Percentiles rank a stretch among this genome's conserved stretches.
Conservation (phyloP, 2,888 invertebrate genomes). For the Drosophila neutralis region DNA sequence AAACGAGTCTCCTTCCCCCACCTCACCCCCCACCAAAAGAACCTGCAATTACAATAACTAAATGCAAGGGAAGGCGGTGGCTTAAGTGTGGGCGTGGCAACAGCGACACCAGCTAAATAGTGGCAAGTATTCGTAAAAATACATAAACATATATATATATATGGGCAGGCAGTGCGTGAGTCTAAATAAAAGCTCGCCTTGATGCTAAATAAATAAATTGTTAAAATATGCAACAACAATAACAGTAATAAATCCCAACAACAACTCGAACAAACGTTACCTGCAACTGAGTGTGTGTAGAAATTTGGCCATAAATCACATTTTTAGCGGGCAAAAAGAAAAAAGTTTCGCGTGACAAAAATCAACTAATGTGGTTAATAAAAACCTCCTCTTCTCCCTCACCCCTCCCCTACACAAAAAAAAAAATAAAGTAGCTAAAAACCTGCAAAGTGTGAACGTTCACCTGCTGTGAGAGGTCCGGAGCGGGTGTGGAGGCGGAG, state of each 20-base stretch:
- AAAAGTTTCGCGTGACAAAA: conserved; percentile 80
- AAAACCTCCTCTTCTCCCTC: conserved; percentile 29
- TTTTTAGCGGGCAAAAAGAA: conserved; percentile 42
- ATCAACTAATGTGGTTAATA: conserved; percentile 81
- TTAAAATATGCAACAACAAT: conserved; percentile 62
- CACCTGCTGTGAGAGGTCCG: conserved; percentile 3
- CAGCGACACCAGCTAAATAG: conserved; percentile 47
- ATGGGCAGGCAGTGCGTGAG: not conserved
- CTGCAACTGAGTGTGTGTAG: conserved; percentile 62
- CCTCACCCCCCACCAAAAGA: accelerated
- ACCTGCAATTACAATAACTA: conserved; percentile 70
- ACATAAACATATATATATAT: conserved; percentile 14
- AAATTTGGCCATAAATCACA: conserved; percentile 74
- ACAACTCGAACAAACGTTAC: conserved; percentile 16
- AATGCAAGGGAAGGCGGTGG: conserved; percentile 39
- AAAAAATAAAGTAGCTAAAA: conserved; percentile 41
- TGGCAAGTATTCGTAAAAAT: conserved; percentile 33
- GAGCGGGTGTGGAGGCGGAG: not conserved
- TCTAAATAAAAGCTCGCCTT: conserved; percentile 31
- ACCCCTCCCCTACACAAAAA: not conserved
- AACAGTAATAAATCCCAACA: conserved; percentile 15
- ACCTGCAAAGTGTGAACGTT: conserved; percentile 36
- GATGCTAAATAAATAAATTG: conserved; percentile 73
- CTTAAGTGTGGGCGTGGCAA: conserved; percentile 22
- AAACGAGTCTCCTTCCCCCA: not conserved